phyloP scores from a whole-genome alignment of 2,797 vertebrate genomes.

The Podarcis siculus region DNA sequence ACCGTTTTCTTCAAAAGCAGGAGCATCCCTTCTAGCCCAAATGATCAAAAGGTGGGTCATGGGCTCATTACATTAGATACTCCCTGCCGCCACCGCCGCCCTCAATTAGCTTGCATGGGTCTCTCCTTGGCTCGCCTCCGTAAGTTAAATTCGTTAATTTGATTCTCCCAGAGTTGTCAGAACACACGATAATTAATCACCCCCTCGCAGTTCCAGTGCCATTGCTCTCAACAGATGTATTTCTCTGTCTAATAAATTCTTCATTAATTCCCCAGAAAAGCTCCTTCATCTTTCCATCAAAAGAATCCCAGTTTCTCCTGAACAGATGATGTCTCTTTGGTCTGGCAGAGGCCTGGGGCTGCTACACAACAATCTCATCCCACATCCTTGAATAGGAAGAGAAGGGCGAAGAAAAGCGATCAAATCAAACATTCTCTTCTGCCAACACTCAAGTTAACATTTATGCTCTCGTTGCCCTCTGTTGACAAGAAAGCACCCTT shows the following conservation, averaged over 20 bases:
- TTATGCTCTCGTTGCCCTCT: neutral
- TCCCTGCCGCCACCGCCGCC: no score
- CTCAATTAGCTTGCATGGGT: neutral
- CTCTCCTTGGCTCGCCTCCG: neutral
- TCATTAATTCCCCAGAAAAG: neutral
- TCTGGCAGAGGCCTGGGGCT: neutral
- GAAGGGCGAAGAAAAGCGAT: neutral
- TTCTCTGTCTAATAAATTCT: constrained; percentile 23
- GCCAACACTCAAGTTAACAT: no score
- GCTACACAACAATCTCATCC: neutral
- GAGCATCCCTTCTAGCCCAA: no score
- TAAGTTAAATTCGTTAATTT: neutral
- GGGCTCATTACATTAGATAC: no score
- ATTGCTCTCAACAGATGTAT: neutral
- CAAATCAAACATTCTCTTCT: neutral
- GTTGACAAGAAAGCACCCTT: neutral
- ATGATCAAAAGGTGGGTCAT: no score
- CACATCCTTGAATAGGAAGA: neutral
- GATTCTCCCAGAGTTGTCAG: neutral
- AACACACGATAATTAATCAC: neutral
- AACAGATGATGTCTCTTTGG: neutral
- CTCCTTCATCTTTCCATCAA: neutral
- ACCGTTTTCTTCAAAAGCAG: no score
- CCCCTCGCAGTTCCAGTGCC: neutral
- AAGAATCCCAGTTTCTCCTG: neutral